These are phyloP conservation scores for Oxyruncus cristatus DNA, from an alignment of 2,113 vertebrate genomes.

Conservation along the genomic window DNA sequence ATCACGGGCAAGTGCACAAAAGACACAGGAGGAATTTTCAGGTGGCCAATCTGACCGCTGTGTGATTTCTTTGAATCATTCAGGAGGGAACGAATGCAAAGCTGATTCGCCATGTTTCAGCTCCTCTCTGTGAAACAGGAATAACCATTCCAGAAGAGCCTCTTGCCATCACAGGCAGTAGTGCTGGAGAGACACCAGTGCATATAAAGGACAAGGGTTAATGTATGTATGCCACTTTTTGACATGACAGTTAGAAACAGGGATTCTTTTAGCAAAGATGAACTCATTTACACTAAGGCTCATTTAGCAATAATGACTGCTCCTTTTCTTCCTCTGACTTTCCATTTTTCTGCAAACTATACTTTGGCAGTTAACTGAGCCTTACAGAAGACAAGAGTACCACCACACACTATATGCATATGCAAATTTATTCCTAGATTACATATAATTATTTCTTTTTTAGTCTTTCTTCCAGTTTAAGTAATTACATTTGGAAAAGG, in stretches of 20 bases:
- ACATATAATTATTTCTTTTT: not conserved
- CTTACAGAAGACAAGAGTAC: not conserved
- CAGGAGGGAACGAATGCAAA: not conserved
- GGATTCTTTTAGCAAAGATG: not conserved
- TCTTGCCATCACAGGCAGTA: not conserved
- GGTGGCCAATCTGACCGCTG: not conserved
- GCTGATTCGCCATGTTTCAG: not conserved
- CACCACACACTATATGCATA: not conserved
- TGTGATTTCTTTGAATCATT: not conserved
- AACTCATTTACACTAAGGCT: not conserved
- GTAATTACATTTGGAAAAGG: not conserved
- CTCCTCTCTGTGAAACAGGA: not conserved
- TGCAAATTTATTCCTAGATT: not conserved
- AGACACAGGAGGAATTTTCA: not conserved
- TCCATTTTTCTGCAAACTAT: not conserved
- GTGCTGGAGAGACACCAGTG: rapidly evolving
- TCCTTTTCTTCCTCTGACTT: not conserved
- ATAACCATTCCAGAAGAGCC: not conserved
- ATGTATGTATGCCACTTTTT: not conserved
- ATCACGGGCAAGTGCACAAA: not conserved
- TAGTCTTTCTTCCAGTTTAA: not conserved
- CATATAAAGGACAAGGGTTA: not conserved
- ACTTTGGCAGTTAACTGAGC: not conserved
- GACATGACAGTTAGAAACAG: not conserved
- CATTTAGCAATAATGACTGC: not conserved